A percentile compares a stretch with the other conserved stretches of the same genome.
phyloP scores from a whole-genome alignment of 2,113 vertebrate genomes.

The Hippoglossus stenolepis region DNA sequence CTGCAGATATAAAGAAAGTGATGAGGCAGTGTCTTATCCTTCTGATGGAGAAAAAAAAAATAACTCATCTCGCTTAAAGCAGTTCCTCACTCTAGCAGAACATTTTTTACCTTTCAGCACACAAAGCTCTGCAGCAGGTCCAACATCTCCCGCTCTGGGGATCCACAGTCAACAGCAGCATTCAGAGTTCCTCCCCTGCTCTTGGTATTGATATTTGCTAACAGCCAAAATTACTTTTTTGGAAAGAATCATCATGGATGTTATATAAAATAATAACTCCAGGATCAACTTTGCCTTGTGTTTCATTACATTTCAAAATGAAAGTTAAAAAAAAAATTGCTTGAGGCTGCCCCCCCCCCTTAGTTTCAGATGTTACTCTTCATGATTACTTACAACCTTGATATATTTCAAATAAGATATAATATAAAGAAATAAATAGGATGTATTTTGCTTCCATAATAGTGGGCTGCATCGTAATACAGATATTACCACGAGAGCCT shows the following conservation, averaged over 20 bases:
- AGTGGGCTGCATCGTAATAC: conserved; percentile 3
- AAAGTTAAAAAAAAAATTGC: conserved; percentile 63
- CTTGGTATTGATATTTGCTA: conserved; percentile 78
- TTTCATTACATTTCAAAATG: conserved; percentile 75
- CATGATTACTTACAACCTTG: not conserved
- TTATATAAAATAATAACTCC: conserved; percentile 75
- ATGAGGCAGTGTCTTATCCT: conserved; percentile 5
- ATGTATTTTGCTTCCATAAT: not conserved
- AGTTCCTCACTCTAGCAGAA: conserved; percentile 51
- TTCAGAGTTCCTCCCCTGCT: conserved; percentile 65
- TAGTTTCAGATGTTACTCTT: conserved; percentile 26
- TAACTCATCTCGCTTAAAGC: conserved; percentile 38
- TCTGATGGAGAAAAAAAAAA: conserved; percentile 11
- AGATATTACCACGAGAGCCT: not conserved
- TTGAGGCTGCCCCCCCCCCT: not conserved
- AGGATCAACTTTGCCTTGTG: conserved; percentile 70
- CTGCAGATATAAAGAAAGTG: conserved; percentile 25
- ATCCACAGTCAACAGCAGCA: conserved; percentile 72
- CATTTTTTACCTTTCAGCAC: conserved; percentile 65
- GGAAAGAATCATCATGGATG: conserved; percentile 65
- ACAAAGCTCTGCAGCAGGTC: conserved; percentile 63
- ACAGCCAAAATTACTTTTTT: conserved; percentile 79
- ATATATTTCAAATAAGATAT: not conserved
- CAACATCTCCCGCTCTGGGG: conserved; percentile 62
- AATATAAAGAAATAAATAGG: not conserved